Evolutionary conservation across 2,888 invertebrate genomes (phyloP), one percentile per base, ranked within the genome.

Genomic region (Dicroscelio sp.): DNA sequence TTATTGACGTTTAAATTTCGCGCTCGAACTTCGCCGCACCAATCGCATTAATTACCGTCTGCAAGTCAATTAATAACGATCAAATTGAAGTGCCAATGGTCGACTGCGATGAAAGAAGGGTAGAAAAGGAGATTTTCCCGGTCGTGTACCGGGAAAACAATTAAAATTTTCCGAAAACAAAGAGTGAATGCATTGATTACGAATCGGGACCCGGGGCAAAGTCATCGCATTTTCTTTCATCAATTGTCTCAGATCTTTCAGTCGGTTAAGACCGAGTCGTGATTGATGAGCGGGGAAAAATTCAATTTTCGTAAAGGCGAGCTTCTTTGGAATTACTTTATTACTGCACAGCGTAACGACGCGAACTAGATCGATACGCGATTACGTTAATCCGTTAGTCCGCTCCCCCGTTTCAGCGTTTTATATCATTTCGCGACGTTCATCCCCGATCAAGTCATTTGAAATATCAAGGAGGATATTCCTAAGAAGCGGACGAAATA

Each of bases 311-410:
- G 78, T 88, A 78, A 90, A 88, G 85, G 73, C 91, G 88, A 85
- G 87, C 86, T 86, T 67, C 88, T 86, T 87, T 33, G 84, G 69
- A 87, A 90, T 90, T 90, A 90, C 87, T 87, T 91, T 91, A 92
- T 92, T 92, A 87, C 86, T 87, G n/a, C 87, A 86, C 55, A 63
- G 79, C 82, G 88, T 86, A 92, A 92, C 89, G 90, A 92, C 85
- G 78, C 80, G 90, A 86, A 88, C 88, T 30, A 71, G 87, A 89
- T 92, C 92, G 90, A 92, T 92, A 89, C 84, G 90, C 88, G 90
- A 92, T 89, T 90, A 86, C 92, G 87, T 85, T 92, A 90, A 92
- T 92, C 92, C 86, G 71, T 89, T 80, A 43, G 86, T 71, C 80
- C 89, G 67, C 67, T 38, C 35, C 83, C 65, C 88, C 65, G 75